A percentile compares a stretch with the other conserved stretches of the same genome.
phyloP scores from a whole-genome alignment of 2,888 invertebrate genomes.

The Euspilapteryx auroguttella region DNA sequence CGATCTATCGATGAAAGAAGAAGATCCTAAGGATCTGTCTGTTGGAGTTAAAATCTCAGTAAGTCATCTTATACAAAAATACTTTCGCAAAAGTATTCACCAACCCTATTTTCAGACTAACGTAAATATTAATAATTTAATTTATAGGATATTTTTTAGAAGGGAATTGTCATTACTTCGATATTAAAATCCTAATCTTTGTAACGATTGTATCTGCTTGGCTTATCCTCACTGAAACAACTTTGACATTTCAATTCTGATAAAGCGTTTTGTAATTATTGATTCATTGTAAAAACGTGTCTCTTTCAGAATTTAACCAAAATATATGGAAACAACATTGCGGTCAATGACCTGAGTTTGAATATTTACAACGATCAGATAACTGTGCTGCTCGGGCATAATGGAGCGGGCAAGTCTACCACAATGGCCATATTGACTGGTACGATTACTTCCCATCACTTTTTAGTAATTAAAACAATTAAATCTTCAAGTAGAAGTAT shows the following conservation, averaged over 20 bases:
- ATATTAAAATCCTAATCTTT: no score
- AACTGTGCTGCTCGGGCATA: slow-evolving; percentile 69
- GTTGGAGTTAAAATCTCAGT: slow-evolving; percentile 52
- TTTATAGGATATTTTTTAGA: no score
- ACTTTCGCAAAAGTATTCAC: neutral
- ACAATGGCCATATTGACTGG: slow-evolving; percentile 92
- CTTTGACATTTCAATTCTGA: no score
- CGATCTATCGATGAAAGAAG: slow-evolving; percentile 42
- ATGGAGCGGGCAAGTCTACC: slow-evolving; percentile 93
- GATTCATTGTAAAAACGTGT: no score
- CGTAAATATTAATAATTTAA: no score
- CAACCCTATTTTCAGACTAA: no score
- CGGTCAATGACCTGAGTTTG: slow-evolving; percentile 70
- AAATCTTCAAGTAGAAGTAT: no score
- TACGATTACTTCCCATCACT: slow-evolving; percentile 14
- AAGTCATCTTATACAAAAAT: slow-evolving; percentile 11
- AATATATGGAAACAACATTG: slow-evolving; percentile 58
- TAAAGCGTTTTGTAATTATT: no score
- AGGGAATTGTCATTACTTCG: no score
- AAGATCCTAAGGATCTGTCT: slow-evolving; percentile 39
- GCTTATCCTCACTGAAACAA: no score
- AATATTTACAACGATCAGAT: slow-evolving; percentile 90
- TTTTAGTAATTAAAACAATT: slow-evolving; percentile 3
- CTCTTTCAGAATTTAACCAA: slow-evolving; percentile 65
- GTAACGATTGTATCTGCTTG: no score